Base-by-base conservation (phyloP, 2,888 invertebrate genomes). In the Hanleya hanleyi region DNA sequence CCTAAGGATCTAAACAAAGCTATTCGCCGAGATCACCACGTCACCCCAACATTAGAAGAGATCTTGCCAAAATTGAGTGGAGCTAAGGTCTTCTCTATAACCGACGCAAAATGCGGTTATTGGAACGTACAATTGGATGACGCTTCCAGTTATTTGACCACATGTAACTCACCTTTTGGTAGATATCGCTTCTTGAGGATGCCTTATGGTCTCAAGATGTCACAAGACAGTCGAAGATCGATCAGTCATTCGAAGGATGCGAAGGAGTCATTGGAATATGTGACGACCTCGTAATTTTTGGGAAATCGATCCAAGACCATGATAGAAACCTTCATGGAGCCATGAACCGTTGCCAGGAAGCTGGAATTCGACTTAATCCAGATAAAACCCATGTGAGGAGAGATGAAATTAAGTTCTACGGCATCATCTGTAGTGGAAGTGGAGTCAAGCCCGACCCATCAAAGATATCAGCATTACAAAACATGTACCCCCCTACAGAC, bases 391-490 rank as follows among this genome's bases (percentile, higher is more conserved):
- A 33, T 7, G 49, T 70, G 1, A 38, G 62, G 33, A 15, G 50
- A 33, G 38, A 35, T 12, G n/a, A 75, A 36, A 70, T 79, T 22
- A 51, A 67, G 0, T 77, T 79, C 68, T 71, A 75, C 41, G 76
- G 80, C 7, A 65, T 37, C 12, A 38, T 69, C n/a, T 75, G 70
- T 41, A 51, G 51, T 36, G 26, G 36, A 41, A 35, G 69, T 35
- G 78, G 77, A 33, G 74, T 73, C 7, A 38, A 67, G 26, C 77
- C 79, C 9, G 77, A 79, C 57, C 71, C 75, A n/a, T 32, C 18
- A 36, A 78, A 67, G 33, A 65, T 72, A 12, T 32, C 65, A 38
- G 74, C 65, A 29, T 65, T 80, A n/a, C 33, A 36, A 33, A 35
- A 77, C 2, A 51, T 77, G 57, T 38, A 51, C 29, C n/a, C 62